These are phyloP conservation scores for Microplitis demolitor DNA, from an alignment of 1,140 invertebrate genomes.

Conservation along the genomic window DNA sequence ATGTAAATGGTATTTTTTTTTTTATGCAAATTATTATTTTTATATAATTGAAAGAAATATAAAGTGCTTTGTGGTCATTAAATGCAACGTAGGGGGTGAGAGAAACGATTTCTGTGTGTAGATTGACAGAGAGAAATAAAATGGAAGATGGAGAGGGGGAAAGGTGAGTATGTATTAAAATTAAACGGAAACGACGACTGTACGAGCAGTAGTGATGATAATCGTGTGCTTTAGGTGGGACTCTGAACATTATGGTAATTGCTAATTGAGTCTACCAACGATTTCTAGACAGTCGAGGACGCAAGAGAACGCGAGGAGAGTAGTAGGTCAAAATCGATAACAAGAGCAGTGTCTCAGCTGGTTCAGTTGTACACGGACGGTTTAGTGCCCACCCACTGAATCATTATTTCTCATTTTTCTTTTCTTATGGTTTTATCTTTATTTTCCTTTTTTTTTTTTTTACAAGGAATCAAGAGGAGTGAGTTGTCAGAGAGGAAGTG, in stretches of 20 bases:
- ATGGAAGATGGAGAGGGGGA: no score
- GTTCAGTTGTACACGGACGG: background rate
- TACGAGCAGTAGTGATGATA: background rate
- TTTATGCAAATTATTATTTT: no score
- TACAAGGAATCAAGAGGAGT: no score
- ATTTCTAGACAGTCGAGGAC: background rate
- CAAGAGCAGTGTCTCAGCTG: background rate
- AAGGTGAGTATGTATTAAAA: background rate
- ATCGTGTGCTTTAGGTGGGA: background rate
- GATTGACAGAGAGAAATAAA: no score
- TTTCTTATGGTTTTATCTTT: background rate
- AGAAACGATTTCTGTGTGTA: no score
- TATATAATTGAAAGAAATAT: no score
- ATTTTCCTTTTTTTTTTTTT: no score
- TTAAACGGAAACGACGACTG: background rate
- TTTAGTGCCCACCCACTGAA: background rate
- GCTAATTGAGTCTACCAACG: constrained; percentile 6
- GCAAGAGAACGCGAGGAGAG: background rate
- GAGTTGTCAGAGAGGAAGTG: no score
- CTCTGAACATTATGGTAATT: constrained; percentile 14
- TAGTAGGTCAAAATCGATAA: constrained; percentile 11
- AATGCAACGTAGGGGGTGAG: no score
- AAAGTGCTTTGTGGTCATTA: no score
- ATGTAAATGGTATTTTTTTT: no score
- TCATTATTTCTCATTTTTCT: background rate